Conservation (phyloP, 2,888 invertebrate species). For the Eremobia ochroleuca region DNA sequence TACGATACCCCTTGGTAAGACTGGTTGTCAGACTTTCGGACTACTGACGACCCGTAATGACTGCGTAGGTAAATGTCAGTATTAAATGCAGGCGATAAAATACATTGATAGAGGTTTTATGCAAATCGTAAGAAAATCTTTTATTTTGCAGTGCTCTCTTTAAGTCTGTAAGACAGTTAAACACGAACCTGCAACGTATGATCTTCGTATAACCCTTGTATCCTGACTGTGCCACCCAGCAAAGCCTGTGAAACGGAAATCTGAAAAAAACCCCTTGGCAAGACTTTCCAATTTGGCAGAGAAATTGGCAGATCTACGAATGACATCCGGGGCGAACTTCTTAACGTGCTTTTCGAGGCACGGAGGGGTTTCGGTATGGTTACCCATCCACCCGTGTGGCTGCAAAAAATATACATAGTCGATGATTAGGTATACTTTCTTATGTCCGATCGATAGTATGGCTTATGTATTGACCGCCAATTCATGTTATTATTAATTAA, state of each 20-base stretch:
- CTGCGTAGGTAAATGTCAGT: neutral
- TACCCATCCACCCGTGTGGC: too few species aligned
- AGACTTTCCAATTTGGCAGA: too few species aligned
- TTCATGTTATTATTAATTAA: conserved; percentile 1
- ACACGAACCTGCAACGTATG: conserved; percentile 94
- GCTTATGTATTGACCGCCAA: neutral
- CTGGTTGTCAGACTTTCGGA: too few species aligned
- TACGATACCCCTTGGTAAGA: too few species aligned
- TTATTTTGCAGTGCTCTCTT: neutral
- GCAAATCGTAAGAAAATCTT: neutral
- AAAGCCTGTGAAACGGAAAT: conserved; percentile 98
- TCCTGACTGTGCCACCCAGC: conserved; percentile 97
- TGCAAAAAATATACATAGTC: neutral
- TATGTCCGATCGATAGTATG: neutral
- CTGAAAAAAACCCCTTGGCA: conserved; percentile 78
- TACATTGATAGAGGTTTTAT: neutral
- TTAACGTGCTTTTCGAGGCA: too few species aligned
- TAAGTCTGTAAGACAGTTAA: neutral
- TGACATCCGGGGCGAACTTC: too few species aligned
- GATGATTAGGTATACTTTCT: neutral
- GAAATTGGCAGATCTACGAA: too few species aligned
- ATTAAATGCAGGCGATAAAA: neutral
- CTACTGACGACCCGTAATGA: too few species aligned
- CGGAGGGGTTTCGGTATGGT: too few species aligned
- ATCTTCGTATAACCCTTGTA: conserved; percentile 99